Evolutionary conservation across 23 tunicate genomes (phyloP).

Genomic region (Ciona savignyi): DNA sequence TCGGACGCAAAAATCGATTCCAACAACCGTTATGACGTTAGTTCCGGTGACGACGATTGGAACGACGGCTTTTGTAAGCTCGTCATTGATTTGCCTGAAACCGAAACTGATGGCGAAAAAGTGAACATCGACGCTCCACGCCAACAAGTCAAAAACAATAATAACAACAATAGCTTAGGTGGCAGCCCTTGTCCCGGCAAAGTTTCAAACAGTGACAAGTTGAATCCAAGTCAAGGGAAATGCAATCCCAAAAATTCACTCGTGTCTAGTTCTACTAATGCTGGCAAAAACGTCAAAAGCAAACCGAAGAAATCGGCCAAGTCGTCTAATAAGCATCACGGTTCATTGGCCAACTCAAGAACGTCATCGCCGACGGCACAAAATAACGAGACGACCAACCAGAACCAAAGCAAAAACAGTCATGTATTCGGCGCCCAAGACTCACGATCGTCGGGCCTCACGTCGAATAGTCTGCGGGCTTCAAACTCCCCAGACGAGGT

Average conservation of each 20-base stretch:
- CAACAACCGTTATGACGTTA: conserved; percentile 1
- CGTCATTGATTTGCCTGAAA: conserved; percentile 24
- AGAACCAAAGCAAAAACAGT: neutral
- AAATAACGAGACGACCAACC: neutral
- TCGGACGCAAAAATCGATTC: neutral
- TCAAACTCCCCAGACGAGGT: conserved; percentile 17
- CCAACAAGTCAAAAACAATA: conserved; percentile 31
- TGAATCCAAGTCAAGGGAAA: neutral
- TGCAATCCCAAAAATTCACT: neutral
- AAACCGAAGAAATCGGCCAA: conserved; percentile 16
- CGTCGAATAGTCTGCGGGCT: neutral
- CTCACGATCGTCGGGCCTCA: neutral
- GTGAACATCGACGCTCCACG: neutral
- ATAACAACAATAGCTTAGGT: conserved; percentile 30
- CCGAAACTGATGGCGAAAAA: conserved; percentile 33
- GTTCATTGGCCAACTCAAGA: neutral
- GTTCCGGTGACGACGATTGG: conserved; percentile 27
- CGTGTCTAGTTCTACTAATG: neutral
- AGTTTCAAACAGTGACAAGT: neutral
- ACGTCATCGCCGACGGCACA: conserved; percentile 2
- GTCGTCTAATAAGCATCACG: conserved; percentile 15
- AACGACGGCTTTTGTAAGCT: conserved; percentile 22
- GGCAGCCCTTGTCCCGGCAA: conserved; percentile 23
- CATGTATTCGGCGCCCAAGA: neutral
- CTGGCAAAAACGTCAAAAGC: neutral